A percentile compares a stretch with the other conserved stretches of the same genome.
These are phyloP conservation scores for Hydrotaea diabolus DNA, from an alignment of 2,888 invertebrate genomes.

Conservation along the genomic window DNA sequence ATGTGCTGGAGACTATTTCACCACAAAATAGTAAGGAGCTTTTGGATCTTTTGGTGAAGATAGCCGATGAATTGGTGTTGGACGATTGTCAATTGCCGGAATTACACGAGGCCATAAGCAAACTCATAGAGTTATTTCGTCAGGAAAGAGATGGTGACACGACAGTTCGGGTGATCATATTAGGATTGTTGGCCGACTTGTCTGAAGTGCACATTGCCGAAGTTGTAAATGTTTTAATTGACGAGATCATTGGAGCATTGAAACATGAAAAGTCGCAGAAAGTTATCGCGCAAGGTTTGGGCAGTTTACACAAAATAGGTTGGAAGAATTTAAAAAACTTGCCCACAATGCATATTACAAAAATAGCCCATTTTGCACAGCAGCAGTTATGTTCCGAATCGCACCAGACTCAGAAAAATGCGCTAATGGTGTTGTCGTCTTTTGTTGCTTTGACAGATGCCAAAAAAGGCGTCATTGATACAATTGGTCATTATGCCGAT, in stretches of 20 bases:
- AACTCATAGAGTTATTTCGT: conserved; percentile 76
- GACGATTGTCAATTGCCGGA: conserved; percentile 73
- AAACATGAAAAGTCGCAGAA: conserved; percentile 79
- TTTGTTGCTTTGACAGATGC: conserved; percentile 82
- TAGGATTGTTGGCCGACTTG: conserved; percentile 76
- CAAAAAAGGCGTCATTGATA: conserved; percentile 84
- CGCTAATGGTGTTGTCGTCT: conserved; percentile 77
- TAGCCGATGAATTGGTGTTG: conserved; percentile 76
- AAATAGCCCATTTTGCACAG: conserved; percentile 79
- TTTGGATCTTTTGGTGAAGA: conserved; percentile 77
- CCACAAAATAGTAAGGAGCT: conserved; percentile 72
- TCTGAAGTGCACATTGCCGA: conserved; percentile 75
- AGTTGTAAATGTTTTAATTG: conserved; percentile 75
- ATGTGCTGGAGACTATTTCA: conserved; percentile 69
- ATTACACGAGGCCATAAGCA: conserved; percentile 74
- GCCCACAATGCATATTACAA: conserved; percentile 76
- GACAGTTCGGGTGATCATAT: conserved; percentile 76
- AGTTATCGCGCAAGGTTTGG: conserved; percentile 79
- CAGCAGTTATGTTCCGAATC: conserved; percentile 77
- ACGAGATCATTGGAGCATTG: conserved; percentile 77
- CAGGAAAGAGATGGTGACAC: conserved; percentile 77
- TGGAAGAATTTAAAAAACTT: conserved; percentile 72
- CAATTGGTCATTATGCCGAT: conserved; percentile 92
- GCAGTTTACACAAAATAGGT: conserved; percentile 78
- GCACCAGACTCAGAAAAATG: conserved; percentile 80